phyloP scores from a whole-genome alignment of 92 coral and sea anemone species.

The Epizoanthus fatuus region DNA sequence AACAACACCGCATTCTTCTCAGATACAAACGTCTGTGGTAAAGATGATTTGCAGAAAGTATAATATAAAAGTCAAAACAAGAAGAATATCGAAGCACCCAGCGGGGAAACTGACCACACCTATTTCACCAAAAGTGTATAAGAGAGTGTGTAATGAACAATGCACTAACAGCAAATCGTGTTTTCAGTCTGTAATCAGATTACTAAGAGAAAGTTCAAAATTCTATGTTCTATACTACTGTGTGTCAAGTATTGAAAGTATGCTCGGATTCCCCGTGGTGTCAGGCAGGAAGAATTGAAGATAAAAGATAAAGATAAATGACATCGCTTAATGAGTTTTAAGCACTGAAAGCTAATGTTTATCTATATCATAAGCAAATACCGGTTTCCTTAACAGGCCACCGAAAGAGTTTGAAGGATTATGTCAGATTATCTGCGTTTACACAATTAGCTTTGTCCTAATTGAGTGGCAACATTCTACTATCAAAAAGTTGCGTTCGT shows the following conservation, averaged over 20 bases:
- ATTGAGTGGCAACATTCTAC: neutral
- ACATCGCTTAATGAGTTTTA: constrained; percentile 19
- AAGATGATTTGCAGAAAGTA: too few relatives aligned
- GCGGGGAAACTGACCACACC: too few relatives aligned
- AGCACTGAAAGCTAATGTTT: constrained; percentile 8
- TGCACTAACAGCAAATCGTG: neutral
- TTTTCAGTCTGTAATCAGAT: neutral
- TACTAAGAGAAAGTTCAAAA: neutral
- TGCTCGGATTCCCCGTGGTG: neutral
- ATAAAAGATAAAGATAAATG: constrained; percentile 30
- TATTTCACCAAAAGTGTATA: neutral
- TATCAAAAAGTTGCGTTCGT: neutral
- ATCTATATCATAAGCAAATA: neutral
- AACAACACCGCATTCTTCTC: too few relatives aligned
- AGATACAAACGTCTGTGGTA: too few relatives aligned
- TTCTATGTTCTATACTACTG: neutral
- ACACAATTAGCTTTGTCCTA: neutral
- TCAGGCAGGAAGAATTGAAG: constrained; percentile 4
- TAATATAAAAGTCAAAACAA: too few relatives aligned
- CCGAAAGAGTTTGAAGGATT: neutral
- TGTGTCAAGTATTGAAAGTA: neutral
- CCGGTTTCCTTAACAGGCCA: neutral
- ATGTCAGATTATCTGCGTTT: constrained; percentile 31
- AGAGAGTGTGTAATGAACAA: neutral
- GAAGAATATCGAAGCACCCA: too few relatives aligned